phyloP scores from a whole-genome alignment of 2,888 invertebrate genomes.

The Eucriotettix oculatus region DNA sequence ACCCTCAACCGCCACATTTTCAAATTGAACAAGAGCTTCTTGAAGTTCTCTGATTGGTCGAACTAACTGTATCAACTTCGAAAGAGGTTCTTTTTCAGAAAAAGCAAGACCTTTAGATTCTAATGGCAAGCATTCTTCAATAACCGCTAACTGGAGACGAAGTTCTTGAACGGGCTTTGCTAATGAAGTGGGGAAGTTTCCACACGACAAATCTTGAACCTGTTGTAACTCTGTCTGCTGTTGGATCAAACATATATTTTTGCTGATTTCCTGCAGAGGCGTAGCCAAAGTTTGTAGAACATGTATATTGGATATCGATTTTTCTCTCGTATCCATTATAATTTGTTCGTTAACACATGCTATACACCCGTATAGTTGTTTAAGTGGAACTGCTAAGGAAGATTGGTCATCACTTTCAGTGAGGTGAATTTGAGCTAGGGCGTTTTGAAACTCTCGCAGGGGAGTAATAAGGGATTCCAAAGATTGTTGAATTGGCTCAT shows the following conservation, averaged over 20 bases:
- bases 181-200: slow-evolving; percentile 17
- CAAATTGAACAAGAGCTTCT: slow-evolving; percentile 13
- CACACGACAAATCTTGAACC: not conserved
- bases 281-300: not conserved
- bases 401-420: no score
- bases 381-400: no score
- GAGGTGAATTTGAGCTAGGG: no score
- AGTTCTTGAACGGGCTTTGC: slow-evolving; percentile 8
- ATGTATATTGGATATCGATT: no score
- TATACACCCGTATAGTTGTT: no score
- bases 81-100: no score
- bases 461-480: no score
- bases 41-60: slow-evolving; percentile 20
- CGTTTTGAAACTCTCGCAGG: no score
- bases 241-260: slow-evolving; percentile 1
- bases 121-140: not conserved
- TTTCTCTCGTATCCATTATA: no score
- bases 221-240: slow-evolving; percentile 6
- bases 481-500: no score
- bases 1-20: not conserved
- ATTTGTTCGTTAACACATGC: no score
- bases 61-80: slow-evolving; percentile 12
- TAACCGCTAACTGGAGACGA: slow-evolving; percentile 1
- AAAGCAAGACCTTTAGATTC: not conserved
- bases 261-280: not conserved